phyloP scores from a whole-genome alignment of 1,140 invertebrate genomes.

The Thaumetopoea pityocampa region DNA sequence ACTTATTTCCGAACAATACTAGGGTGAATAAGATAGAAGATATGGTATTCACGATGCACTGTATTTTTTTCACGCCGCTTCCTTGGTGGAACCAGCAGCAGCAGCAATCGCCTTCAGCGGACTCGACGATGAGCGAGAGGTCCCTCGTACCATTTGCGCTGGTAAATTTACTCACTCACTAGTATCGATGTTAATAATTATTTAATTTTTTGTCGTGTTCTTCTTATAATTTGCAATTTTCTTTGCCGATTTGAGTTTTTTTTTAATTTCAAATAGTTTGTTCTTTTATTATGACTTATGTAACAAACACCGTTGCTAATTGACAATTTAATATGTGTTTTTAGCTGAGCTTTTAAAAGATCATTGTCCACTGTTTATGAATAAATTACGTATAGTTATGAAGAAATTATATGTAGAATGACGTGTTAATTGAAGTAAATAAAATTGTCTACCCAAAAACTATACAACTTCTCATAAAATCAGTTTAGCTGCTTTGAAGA shows the following conservation, averaged over 20 bases:
- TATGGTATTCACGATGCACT: neutral
- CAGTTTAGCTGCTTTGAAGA: too few species aligned
- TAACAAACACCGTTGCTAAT: neutral
- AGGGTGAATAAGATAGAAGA: too few species aligned
- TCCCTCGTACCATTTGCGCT: conserved; percentile 71
- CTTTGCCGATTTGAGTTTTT: conserved; percentile 5
- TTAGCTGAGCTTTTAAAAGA: conserved; percentile 4
- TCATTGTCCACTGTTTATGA: conserved; percentile 8
- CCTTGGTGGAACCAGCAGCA: conserved; percentile 60
- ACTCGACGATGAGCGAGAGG: conserved; percentile 74
- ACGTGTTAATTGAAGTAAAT: neutral
- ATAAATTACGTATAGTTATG: too few species aligned
- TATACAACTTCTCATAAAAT: too few species aligned
- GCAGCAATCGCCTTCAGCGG: conserved; percentile 72
- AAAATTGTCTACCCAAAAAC: neutral
- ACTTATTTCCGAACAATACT: too few species aligned
- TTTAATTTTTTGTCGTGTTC: conserved; percentile 35
- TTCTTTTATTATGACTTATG: conserved; percentile 1
- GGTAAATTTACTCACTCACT: conserved; percentile 71
- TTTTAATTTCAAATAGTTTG: too few species aligned
- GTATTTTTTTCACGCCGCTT: conserved; percentile 49
- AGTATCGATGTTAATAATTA: conserved; percentile 66
- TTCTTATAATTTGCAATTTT: conserved; percentile 12
- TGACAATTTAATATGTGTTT: conserved; percentile 2
- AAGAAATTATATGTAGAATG: too few species aligned